Evolutionary conservation across 2,113 vertebrate species (phyloP), one percentile per base, ranked within the genome.

Genomic region (Barbus barbus): DNA sequence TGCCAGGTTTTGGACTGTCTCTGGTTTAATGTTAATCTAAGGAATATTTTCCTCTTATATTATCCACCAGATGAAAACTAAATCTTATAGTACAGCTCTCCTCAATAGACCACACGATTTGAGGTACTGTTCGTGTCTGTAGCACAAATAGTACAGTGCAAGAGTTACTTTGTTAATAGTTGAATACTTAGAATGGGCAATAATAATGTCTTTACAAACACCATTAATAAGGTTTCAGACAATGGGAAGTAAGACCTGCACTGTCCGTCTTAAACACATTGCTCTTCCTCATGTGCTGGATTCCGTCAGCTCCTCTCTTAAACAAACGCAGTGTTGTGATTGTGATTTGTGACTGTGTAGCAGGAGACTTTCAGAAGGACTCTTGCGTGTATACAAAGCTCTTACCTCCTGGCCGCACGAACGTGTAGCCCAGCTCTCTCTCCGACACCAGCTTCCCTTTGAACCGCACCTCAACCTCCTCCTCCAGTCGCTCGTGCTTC

Each of bases 391-490:
- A 26, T 16, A 33, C 6, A 9, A 48, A 24, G 61, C 44, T 76
- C 97, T 97, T 97, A 99, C 97, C 98, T 97, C 96, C 96, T 20
- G 97, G 96, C 80, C 91, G 93, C 84, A 96, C 92, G 74, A 96
- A 96, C 76, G 92, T 94, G 80, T 95, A 97, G 84, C 93, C 94
- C 74, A 99, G 94, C 81, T 97, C 95, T 84, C 89, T 94, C 94
- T 98, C 97, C 0, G 94, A 95, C 85, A 98, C 96, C 91, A 97
- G 77, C 67, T 94, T 95, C 72, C 97, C 98, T 89, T 95, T 97
- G 85, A 95, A 97, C 85, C 93, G 94, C 6, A 89, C 86, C 24
- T 97, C 95, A 0, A 93, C 89, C 71, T 96, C 95, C 13, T 91
- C 93, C 20, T 95, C 83, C 78, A 94, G 92, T 56, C 95, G 93